Base-by-base conservation (phyloP, 1,140 invertebrate genomes). In the Cotesia vestalis region DNA sequence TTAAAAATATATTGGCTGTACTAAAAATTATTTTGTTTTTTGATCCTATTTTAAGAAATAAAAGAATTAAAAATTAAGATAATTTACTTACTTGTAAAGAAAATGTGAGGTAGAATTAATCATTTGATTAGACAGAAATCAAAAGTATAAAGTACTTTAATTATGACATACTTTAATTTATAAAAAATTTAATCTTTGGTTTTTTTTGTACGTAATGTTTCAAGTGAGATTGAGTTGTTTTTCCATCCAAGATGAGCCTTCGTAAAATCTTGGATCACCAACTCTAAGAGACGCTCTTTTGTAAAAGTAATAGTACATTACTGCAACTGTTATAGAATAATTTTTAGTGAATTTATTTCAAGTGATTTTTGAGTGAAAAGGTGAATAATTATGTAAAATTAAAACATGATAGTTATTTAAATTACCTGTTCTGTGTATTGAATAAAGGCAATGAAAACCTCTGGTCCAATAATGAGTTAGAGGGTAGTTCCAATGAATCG, bases 291-390 rank as follows among this genome's bases (percentile, higher is more conserved):
- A 90, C 36, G 92, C 90, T 75, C 91, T 88, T 81, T 94, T 94
- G 81, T 91, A 92, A 70, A 90, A 90, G 75, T 93, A 93, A 82
- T 93, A 94, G 83, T 93, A 93, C 64, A 92, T 87, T 12, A 91
- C 89, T 40, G 92, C 90, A 84, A 91, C 92, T 94, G 76, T 55
- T 88, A 85, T 74, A 72, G 75, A 74, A 59, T 68, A 59, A 74
- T 53, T 75, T 36, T 12, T 17, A 27, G 36, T 60, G 12, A 14
- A 55, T 12, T 38, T 46, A 11, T 46, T 46, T 3, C 11, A 11
- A 46, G 6, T 46, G 11, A 46, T 46, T 46, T 46, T 9, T 9
- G 11, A 52, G 55, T 27, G 53, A 64, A 60, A 57, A 35, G 59
- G 52, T 61, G 68, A 12, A 55, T 62, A 35, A 4, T 27, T 27